These are phyloP conservation scores for Hydraecia micacea DNA, from an alignment of 2,888 invertebrate species.

Conservation along the genomic window DNA sequence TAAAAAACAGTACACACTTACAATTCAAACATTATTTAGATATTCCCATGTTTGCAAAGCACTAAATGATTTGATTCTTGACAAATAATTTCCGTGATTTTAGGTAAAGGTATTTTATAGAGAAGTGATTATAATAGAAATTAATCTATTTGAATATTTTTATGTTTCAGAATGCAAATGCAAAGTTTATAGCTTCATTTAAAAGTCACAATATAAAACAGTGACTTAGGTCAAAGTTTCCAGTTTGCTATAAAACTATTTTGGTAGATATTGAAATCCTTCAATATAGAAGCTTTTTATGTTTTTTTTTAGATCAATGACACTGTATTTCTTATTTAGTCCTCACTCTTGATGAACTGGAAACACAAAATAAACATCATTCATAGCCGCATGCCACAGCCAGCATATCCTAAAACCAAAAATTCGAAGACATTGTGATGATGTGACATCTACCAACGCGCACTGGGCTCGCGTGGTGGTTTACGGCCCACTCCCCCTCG, in stretches of 20 bases:
- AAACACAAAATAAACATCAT: neutral
- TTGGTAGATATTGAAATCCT: neutral
- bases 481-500: too few relatives aligned
- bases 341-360: neutral
- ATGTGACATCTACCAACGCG: neutral
- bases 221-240: conserved; percentile 13
- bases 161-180: conserved; percentile 49
- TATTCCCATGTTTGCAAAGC: too few relatives aligned
- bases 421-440: neutral
- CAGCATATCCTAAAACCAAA: neutral
- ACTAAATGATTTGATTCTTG: too few relatives aligned
- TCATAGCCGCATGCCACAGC: neutral
- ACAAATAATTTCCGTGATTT: neutral
- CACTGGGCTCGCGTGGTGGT: neutral
- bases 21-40: too few relatives aligned
- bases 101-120: neutral
- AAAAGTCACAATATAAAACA: conserved; percentile 26
- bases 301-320: neutral
- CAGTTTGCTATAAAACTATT: neutral
- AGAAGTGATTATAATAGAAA: neutral
- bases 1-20: too few relatives aligned
- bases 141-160: conserved; percentile 22
- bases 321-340: neutral
- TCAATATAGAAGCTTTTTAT: neutral
- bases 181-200: conserved; percentile 46